A percentile compares a stretch with the other conserved stretches of the same genome.
These are phyloP conservation scores for Hiodon alosoides DNA, from an alignment of 2,113 vertebrate genomes.

Conservation along the genomic window DNA sequence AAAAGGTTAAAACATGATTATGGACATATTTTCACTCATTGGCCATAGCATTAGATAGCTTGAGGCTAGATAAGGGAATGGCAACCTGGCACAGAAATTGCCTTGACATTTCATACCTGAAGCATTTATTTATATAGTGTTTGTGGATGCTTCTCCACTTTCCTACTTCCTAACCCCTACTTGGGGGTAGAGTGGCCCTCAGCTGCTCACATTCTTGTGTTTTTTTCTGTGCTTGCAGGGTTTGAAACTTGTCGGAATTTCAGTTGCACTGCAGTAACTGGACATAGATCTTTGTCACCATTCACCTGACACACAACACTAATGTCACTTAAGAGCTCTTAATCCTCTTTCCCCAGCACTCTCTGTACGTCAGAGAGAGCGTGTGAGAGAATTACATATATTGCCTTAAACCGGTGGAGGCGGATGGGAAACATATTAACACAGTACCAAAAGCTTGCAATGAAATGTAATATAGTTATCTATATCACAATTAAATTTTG, in stretches of 20 bases:
- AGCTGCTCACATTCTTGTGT: not conserved
- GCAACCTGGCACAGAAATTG: no score
- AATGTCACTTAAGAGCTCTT: constrained; percentile 18
- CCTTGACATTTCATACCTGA: not conserved
- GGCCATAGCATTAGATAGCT: no score
- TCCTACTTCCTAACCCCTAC: no score
- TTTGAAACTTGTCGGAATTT: constrained; percentile 1
- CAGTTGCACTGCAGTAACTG: constrained; percentile 27
- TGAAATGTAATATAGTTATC: no score
- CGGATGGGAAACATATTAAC: no score
- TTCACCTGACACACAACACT: constrained; percentile 27
- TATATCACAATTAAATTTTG: no score
- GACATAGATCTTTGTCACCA: constrained; percentile 18
- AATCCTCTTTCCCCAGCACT: constrained; percentile 22
- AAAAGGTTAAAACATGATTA: no score
- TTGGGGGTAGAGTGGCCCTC: not conserved
- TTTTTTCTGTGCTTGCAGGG: not conserved
- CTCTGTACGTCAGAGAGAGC: not conserved
- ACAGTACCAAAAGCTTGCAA: no score
- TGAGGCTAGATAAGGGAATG: no score
- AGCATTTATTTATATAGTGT: not conserved
- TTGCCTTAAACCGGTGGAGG: no score
- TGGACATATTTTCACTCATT: no score
- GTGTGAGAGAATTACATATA: not conserved
- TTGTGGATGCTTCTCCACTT: no score